These are phyloP conservation scores for Tetranychus cinnabarinus DNA, from an alignment of 1,140 invertebrate species.

Conservation along the genomic window DNA sequence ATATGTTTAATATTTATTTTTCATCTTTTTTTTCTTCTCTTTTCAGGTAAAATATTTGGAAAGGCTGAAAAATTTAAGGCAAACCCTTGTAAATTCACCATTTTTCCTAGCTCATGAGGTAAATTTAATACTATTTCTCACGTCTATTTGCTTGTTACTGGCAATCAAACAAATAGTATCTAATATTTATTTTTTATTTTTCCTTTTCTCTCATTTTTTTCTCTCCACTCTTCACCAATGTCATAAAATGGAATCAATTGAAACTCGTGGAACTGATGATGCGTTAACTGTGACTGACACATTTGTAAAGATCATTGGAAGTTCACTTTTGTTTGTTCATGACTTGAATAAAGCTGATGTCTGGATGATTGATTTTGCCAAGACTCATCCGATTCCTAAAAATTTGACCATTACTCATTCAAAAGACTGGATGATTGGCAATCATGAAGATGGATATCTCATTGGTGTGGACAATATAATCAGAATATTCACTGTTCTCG, in stretches of 20 bases:
- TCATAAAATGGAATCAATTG: too few relatives aligned
- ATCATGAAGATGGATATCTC: constrained; percentile 85
- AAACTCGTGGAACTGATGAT: not conserved
- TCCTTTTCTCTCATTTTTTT: not conserved
- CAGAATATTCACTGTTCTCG: constrained; percentile 15
- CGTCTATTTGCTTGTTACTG: too few relatives aligned
- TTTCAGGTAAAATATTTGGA: constrained; percentile 12
- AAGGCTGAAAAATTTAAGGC: constrained; percentile 17
- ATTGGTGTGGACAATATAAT: constrained; percentile 63
- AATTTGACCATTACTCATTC: constrained; percentile 49
- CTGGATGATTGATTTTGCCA: constrained; percentile 97
- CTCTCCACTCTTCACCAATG: too few relatives aligned
- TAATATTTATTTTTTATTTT: not conserved
- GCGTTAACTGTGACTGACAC: not conserved
- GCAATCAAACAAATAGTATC: not conserved
- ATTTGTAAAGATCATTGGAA: constrained; percentile 57
- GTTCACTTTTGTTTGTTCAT: constrained; percentile 83
- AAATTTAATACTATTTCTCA: not conserved
- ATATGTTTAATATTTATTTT: not conserved
- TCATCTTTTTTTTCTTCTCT: not conserved
- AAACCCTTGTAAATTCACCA: constrained; percentile 18
- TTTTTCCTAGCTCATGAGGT: constrained; percentile 24
- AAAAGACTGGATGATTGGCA: constrained; percentile 73
- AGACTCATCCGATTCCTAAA: constrained; percentile 58
- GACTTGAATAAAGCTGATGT: constrained; percentile 61